Percentiles rank a stretch among this genome's conserved stretches.
These are phyloP conservation scores for Tuta absoluta DNA, from an alignment of 2,888 invertebrate genomes.

Conservation along the genomic window DNA sequence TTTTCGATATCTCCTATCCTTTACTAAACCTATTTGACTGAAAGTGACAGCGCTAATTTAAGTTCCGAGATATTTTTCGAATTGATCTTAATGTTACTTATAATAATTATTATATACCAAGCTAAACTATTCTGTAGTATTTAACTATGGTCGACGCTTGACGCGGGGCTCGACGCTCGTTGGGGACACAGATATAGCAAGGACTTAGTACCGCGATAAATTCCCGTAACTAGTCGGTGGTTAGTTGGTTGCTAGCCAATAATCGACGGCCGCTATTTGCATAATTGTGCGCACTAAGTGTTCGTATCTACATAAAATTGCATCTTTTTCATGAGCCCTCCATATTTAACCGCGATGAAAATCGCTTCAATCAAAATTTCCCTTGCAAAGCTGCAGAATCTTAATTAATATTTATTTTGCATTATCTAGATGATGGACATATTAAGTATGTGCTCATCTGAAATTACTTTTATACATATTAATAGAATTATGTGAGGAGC, in stretches of 20 bases:
- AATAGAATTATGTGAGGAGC: not conserved
- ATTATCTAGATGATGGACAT: constrained; percentile 41
- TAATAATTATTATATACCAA: no score
- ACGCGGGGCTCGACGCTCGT: not conserved
- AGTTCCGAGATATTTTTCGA: no score
- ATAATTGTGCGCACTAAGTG: constrained; percentile 76
- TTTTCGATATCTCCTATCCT: no score
- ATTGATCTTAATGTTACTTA: no score
- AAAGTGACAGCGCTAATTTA: no score
- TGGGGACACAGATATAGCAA: constrained; percentile 40
- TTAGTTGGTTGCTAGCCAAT: constrained; percentile 74
- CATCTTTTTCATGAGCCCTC: constrained; percentile 68
- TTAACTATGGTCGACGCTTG: not conserved
- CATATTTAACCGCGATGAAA: constrained; percentile 66
- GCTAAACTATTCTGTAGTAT: not conserved
- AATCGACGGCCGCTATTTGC: constrained; percentile 73
- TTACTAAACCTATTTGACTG: no score
- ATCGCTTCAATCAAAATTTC: constrained; percentile 45
- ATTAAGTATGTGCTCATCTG: constrained; percentile 26
- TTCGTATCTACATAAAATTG: constrained; percentile 77
- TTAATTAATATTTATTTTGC: constrained; percentile 52
- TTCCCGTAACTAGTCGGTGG: constrained; percentile 68
- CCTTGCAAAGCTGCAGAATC: constrained; percentile 40
- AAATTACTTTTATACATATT: not conserved
- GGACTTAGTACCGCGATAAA: constrained; percentile 56